Evolutionary conservation across 2,113 vertebrate species (phyloP), one percentile per base, ranked within the genome.

Genomic region (Tyto alba): DNA sequence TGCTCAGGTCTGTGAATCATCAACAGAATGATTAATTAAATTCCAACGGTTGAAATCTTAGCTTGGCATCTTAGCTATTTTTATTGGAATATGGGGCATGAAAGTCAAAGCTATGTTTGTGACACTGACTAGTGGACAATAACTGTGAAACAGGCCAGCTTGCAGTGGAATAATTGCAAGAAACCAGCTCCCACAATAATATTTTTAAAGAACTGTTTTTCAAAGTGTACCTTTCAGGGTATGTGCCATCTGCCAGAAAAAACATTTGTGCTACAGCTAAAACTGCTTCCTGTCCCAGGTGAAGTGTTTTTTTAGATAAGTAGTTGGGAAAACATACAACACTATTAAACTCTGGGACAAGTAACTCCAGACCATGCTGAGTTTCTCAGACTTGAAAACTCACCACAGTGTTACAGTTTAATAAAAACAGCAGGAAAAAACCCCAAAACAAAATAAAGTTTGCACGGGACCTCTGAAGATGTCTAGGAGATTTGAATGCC

Each of bases 271-370:
- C 59, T 92, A 76, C 83, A 95, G 62, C 84, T 95, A 89, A 62
- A 87, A 74, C 56, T 50, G 55, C 86, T 96, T 93, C 91, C 85
- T 92, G 43, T 95, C 85, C 57, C 94, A 93, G 96, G 95, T 95
- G 84, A 96, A 91, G 81, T 88, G 76, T 71, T 95, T 94, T 96
- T 71, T 66, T 89, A 91, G 81, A 83, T 84, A 97, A 95, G 85
- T 90, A 83, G 69, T 53, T 91, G 80, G 79, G 77, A 95, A 97
- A 96, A 95, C 74, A 90, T 92, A 78, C 89, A 95, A 40, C 8
- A 2, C 41, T 94, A 29, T 94, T 96, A 94, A 93, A 97, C 78
- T 47, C 62, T 72, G 59, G 27, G 72, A 94, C 63, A 87, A 93
- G 76, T 59, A 91, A 94, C 52, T 80, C 62, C 85, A 93, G 76